Evolutionary conservation across 2,888 invertebrate species (phyloP), one percentile per base, ranked within the genome.

Genomic region (Himalopsyche tibetana): DNA sequence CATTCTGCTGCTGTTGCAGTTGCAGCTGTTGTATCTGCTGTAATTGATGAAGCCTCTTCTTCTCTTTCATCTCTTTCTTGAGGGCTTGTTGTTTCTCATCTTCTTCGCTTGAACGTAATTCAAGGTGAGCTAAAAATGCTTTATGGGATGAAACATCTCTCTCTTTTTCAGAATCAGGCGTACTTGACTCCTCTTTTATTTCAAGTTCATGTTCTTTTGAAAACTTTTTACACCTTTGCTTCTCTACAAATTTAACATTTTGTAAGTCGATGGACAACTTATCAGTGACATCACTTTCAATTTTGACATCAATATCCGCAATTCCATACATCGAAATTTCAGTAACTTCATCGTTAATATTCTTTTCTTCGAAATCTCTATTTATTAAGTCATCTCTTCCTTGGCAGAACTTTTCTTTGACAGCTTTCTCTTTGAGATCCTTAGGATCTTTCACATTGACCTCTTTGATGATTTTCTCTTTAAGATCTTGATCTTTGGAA

Each of bases 51-150:
- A 93, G 92, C 38, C 93, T 91, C 90, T 93, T 93, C 89, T 93
- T 94, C 90, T 94, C 94, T 90, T 94, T 94, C 91, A 92, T 92
- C 89, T 94, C 94, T 90, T 93, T 94, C 88, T 92, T 91, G 79
- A 93, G 91, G 84, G 93, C 93, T 90, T 92, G 92, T 90, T 94
- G 93, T 90, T 91, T 93, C 90, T 95, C 94, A 86, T 94, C 93
- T 90, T 95, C 95, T 90, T 94, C 93, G 89, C 93, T 93, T 19
- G 94, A 94, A 87, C 94, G 91, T 51, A 95, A 90, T 90, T 95
- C 94, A 85, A 95, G 91, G 38, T 93, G 93, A 56, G 94, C 94
- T 85, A 95, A 91, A 89, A 94, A 94, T 89, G 94, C 94, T 89
- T 94, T 93, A 90, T 95, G 94, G 86, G 93, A 91, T n/a, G 92